phyloP scores from a whole-genome alignment of 1,140 invertebrate species.

The Zaprionus kolodkinae region DNA sequence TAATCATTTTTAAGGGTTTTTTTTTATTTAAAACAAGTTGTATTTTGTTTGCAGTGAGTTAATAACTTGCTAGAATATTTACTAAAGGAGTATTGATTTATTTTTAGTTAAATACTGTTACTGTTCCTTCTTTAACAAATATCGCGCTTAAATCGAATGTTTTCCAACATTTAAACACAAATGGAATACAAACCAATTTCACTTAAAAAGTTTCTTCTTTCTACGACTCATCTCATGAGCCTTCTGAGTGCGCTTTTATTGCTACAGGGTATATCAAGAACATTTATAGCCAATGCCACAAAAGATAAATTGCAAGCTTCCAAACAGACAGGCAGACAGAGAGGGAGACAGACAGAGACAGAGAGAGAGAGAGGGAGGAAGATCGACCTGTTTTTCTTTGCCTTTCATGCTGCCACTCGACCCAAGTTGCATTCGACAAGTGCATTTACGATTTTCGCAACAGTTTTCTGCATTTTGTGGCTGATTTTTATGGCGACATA shows the following conservation, averaged over 20 bases:
- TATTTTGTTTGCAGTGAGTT: too few species aligned
- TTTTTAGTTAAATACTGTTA: too few species aligned
- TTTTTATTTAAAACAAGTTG: too few species aligned
- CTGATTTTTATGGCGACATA: conserved; percentile 60
- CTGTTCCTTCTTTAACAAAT: too few species aligned
- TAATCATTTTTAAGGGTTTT: too few species aligned
- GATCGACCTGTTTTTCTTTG: neutral
- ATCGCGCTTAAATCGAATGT: neutral
- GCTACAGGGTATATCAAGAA: conserved; percentile 10
- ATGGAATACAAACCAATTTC: neutral
- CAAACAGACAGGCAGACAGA: neutral
- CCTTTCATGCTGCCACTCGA: neutral
- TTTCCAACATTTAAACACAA: neutral
- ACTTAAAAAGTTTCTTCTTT: neutral
- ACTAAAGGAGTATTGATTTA: too few species aligned
- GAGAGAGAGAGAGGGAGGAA: neutral
- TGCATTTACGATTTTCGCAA: conserved; percentile 40
- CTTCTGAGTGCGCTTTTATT: conserved; percentile 7
- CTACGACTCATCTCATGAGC: neutral
- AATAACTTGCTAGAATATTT: too few species aligned
- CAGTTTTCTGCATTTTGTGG: conserved; percentile 28
- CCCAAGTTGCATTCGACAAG: conserved; percentile 11
- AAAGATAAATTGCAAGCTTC: conserved; percentile 36
- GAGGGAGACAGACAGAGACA: neutral
- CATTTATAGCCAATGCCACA: conserved; percentile 22